Base-by-base conservation (phyloP, 2,888 invertebrate species). In the Bedellia somnulentella region DNA sequence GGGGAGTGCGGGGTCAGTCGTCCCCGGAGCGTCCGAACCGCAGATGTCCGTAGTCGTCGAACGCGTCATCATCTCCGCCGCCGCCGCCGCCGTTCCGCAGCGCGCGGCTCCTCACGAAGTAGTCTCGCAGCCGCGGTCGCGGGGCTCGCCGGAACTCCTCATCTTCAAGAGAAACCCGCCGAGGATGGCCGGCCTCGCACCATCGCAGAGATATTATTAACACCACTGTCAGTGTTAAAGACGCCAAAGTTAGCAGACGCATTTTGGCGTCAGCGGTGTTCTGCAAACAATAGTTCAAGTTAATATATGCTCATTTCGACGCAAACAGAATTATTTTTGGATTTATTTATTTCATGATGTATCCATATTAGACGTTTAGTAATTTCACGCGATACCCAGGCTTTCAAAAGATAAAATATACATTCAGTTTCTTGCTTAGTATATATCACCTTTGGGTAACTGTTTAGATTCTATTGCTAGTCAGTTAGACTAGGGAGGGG, bases 1-100 rank as follows among this genome's bases (percentile, higher is more conserved):
- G n/a, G n/a, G n/a, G n/a, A n/a, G n/a, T 18, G 18, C 18, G 5
- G 36, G 41, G 68, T 70, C 68, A 70, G 46, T 68, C 64, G 17
- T 73, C 76, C 3, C 14, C 17, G 32, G 80, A 80, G 36, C 85
- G 73, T 8, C 87, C 87, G 45, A 86, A 87, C 36, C 87, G 62
- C 66, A 87, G 75, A 44, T 87, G 86, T 2, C 87, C 87, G 42
- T 87, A 88, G 49, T 87, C 87, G 40, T 87, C 86, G 40, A 85
- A 86, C 12, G 80, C 71, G 35, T 85, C 84, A 22, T 84, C 83
- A 2, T 82, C 73, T 42, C 82, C 82, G 3, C 81, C 82, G 44
- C 82, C 81, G 42, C 82, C 40, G 5, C 18, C 9, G 18, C 18
- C n/a, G n/a, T n/a, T n/a, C 3, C 64, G 49, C 2, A 47, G 48